These are phyloP conservation scores for Pseudomugil tenellus DNA, from an alignment of 2,797 vertebrate species.

Conservation along the genomic window DNA sequence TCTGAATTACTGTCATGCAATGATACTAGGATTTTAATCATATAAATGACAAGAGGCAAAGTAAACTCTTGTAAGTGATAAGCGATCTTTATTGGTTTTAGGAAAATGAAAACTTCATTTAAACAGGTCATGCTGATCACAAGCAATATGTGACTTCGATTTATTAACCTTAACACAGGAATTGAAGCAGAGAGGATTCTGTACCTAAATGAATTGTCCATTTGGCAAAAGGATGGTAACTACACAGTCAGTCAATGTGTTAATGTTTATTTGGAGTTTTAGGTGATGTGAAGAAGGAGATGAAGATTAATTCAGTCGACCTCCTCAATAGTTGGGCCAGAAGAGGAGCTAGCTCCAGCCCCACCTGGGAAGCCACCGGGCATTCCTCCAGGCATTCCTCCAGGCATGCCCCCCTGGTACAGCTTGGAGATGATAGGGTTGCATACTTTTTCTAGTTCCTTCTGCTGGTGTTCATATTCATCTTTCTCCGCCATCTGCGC, in stretches of 20 bases:
- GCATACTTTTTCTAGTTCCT: constrained; percentile 86
- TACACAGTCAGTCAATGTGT: constrained; percentile 2
- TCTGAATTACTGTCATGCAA: not conserved
- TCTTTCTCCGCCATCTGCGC: constrained; percentile 84
- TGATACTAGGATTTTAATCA: not conserved
- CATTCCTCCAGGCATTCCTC: constrained; percentile 76
- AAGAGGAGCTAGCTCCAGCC: constrained; percentile 74
- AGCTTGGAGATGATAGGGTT: constrained; percentile 85
- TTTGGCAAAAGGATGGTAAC: constrained; percentile 3
- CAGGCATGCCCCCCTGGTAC: constrained; percentile 79
- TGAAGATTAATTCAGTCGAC: constrained; percentile 76
- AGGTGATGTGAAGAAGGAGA: constrained; percentile 23
- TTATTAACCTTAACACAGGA: not conserved
- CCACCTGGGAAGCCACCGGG: constrained; percentile 81
- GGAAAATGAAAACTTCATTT: constrained; percentile 4
- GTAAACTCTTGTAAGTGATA: not conserved
- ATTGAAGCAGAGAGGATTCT: not conserved
- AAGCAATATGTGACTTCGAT: not conserved
- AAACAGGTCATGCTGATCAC: constrained; percentile 1
- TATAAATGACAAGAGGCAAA: constrained; percentile 17
- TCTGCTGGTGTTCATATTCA: constrained; percentile 86
- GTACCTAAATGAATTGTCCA: not conserved
- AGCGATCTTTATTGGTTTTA: constrained; percentile 47
- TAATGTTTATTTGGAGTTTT: not conserved
- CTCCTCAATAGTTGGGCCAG: constrained; percentile 86